Percentiles rank a stretch among this genome's conserved stretches.
Evolutionary conservation across 2,113 vertebrate species (phyloP).

Genomic region (Takifugu flavidus): DNA sequence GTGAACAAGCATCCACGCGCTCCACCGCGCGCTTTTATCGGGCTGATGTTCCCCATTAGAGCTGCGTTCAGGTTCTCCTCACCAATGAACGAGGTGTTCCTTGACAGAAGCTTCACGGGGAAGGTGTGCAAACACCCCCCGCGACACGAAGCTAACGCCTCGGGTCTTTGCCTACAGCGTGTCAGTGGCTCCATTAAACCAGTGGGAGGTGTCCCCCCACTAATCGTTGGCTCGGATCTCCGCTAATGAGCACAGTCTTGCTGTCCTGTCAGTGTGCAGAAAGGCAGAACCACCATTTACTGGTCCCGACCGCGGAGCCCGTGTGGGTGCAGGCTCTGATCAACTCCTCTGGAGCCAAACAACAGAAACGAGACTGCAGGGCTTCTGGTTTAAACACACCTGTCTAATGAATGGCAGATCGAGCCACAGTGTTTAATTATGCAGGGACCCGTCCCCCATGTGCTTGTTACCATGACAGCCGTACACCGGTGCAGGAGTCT

Average conservation of each 20-base stretch:
- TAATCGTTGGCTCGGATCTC: slow-evolving; percentile 5
- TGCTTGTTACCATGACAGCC: slow-evolving; percentile 37
- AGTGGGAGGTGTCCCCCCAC: slow-evolving; percentile 35
- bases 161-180: no score
- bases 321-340: no score
- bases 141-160: no score
- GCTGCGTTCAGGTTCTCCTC: background rate
- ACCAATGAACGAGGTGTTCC: slow-evolving; percentile 7
- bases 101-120: background rate
- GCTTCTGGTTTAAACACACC: slow-evolving; percentile 19
- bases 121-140: background rate
- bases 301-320: background rate
- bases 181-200: slow-evolving; percentile 27
- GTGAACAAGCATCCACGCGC: no score
- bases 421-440: slow-evolving; percentile 28
- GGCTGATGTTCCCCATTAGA: background rate
- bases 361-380: background rate
- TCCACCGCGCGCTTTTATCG: background rate
- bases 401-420: slow-evolving; percentile 32
- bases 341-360: background rate
- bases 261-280: slow-evolving; percentile 13
- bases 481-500: background rate
- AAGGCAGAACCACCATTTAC: background rate
- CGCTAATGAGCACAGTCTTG: slow-evolving; percentile 26
- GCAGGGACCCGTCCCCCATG: slow-evolving; percentile 17